Percentiles rank a stretch among this genome's conserved stretches.
phyloP scores from a whole-genome alignment of 2,888 invertebrate genomes.

The Pediacus dermestoides region DNA sequence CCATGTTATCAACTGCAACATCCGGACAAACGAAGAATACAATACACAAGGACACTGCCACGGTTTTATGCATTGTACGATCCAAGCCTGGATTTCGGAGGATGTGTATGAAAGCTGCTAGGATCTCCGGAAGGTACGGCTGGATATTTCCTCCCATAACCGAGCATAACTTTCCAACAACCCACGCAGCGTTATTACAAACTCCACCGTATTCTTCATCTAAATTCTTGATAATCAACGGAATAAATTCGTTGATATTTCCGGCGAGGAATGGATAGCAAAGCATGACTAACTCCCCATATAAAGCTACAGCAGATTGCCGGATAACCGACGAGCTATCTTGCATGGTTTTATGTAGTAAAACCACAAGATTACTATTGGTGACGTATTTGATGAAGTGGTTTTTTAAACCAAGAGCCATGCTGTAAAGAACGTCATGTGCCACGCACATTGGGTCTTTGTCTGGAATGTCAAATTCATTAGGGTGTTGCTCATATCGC shows the following conservation, averaged over 20 bases:
- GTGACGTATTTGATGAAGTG: conserved; percentile 65
- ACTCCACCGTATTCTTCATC: conserved; percentile 97
- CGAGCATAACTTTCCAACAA: conserved; percentile 96
- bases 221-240: conserved; percentile 91
- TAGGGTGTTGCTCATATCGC: conserved; percentile 60
- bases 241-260: conserved; percentile 93
- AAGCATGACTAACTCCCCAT: conserved; percentile 71
- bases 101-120: conserved; percentile 85
- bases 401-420: conserved; percentile 66
- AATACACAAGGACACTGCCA: conserved; percentile 99
- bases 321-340: conserved; percentile 70
- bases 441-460: conserved; percentile 75
- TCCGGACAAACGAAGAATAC: conserved; percentile 99
- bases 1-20: conserved; percentile 81
- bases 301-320: conserved; percentile 72
- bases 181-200: conserved; percentile 99
- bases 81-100: conserved; percentile 93
- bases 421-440: conserved; percentile 66
- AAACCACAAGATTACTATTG: conserved; percentile 63
- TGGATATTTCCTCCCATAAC: conserved; percentile 91
- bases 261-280: conserved; percentile 86
- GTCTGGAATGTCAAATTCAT: conserved; percentile 64
- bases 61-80: conserved; percentile 96
- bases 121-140: conserved; percentile 83
- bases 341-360: conserved; percentile 69